Base-by-base conservation (phyloP, 2,113 vertebrate species). In the Neolamprologus fasciatus region DNA sequence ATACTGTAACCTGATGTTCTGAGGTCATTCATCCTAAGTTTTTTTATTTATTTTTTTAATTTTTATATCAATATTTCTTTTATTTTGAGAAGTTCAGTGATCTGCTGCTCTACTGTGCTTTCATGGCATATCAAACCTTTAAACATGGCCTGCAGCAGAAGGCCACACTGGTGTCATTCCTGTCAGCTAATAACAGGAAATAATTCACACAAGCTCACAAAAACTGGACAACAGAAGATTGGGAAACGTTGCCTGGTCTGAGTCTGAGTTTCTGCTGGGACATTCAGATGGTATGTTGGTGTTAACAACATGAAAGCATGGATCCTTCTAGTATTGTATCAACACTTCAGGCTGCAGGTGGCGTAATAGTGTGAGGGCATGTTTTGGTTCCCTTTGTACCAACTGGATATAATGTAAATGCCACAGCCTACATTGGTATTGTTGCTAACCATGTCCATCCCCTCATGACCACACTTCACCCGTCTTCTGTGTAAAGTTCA, bases 41-140 rank as follows among this genome's bases (percentile, higher is more conserved):
- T 8, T 55, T 14, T 26, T 3, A 4, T 16, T 45, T 45, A 2
- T 54, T 4, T 3, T 55, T 68, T 21, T 0, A 1, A 4, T 23
- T 40, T 21, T 26, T 23, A 42, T 63, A 63, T 63, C 1, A 63
- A n/a, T 1, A 73, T 73, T 73, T 45, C 1, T 26, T 73, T 26
- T 47, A 45, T 42, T 47, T 10, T 17, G 21, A 73, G 68, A 73
- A 1, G 23, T 47, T 73, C 68, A 0, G 40, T 73, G 8, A 37
- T 66, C 61, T 5, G 33, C 33, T 37, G 10, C 31, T 13, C 17
- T 66, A 0, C 31, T 63, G 31, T 35, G 17, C 31, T 63, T 63
- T 35, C 10, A 8, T 19, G 17, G 19, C 0, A 21, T 13, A n/a
- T 5, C 61, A 66, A 66, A 37, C 2, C 33, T 66, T 7, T n/a